phyloP scores from a whole-genome alignment of 2,888 invertebrate species.

The Mystacides longicornis region DNA sequence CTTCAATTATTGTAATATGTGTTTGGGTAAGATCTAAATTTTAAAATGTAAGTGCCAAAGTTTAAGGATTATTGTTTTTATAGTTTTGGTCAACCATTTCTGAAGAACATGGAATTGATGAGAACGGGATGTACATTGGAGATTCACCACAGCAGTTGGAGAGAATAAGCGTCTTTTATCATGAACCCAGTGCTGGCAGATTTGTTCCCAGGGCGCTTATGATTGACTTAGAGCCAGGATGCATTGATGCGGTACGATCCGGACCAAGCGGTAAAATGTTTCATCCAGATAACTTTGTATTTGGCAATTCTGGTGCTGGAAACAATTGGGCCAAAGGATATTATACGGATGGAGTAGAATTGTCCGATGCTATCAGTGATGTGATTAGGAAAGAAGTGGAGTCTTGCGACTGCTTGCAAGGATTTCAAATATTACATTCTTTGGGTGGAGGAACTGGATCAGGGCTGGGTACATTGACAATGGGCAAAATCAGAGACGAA shows the following conservation, averaged over 20 bases:
- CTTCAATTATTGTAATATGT: too few relatives aligned
- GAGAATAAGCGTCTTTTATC: constrained; percentile 11
- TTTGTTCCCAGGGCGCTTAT: constrained; percentile 9
- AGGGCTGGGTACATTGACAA: not conserved
- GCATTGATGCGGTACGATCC: constrained; percentile 4
- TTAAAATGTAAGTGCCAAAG: too few relatives aligned
- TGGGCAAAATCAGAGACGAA: constrained; percentile 4
- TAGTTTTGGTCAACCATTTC: constrained; percentile 12
- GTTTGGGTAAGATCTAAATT: too few relatives aligned
- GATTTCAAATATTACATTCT: constrained; percentile 5
- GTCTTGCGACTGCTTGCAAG: constrained; percentile 9
- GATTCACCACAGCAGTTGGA: constrained; percentile 9
- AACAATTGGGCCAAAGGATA: constrained; percentile 6
- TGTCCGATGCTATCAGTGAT: not conserved
- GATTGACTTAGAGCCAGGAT: constrained; percentile 11
- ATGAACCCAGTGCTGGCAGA: not conserved
- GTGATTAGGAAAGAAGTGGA: constrained; percentile 8
- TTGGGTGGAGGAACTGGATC: constrained; percentile 4
- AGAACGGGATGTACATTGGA: constrained; percentile 5
- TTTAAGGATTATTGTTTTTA: constrained; percentile 1
- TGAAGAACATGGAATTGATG: constrained; percentile 11
- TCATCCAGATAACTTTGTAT: constrained; percentile 11
- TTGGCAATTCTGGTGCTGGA: constrained; percentile 1
- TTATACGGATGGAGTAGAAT: constrained; percentile 5
- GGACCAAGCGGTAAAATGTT: constrained; percentile 8